Base-by-base conservation (phyloP, 2,797 vertebrate species). In the Trachurus trachurus region DNA sequence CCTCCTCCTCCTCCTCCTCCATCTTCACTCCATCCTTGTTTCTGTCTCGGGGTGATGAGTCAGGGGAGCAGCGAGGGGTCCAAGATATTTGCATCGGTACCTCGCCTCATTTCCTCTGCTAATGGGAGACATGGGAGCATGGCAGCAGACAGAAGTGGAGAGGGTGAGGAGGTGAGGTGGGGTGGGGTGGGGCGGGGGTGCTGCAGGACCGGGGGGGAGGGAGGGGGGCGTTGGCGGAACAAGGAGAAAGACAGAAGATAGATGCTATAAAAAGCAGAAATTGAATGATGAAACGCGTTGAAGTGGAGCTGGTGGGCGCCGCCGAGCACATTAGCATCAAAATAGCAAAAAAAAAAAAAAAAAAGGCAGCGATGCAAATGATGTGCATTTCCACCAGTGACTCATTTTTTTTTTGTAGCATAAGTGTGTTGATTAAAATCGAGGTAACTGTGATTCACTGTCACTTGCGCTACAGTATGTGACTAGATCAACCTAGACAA, bases 71-170 rank as follows among this genome's bases (percentile, higher is more conserved):
- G 82, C 71, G 15, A 81, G 84, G 83, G 84, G 26, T 85, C 83
- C 76, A 47, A 81, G 80, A 89, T 83, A 89, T 88, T 87, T 85
- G 86, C 88, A 88, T 81, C 61, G 0, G 64, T 66, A 76, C 63
- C 69, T 88, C 73, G 82, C 87, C 88, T 93, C 89, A 93, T 92
- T 93, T 93, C 85, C 84, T 88, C 70, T 66, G 62, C 78, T 93
- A 90, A 94, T 91, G 87, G 86, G 77, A 86, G 78, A 80, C 75
- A 77, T 26, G 78, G 73, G 72, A 83, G 67, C 74, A 57, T 45
- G 74, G 84, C 82, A 58, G 81, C 69, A 75, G 57, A 76, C 78
- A 69, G 84, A 74, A 66, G 67, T 21, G 65, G 70, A 21, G 74
- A 66, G 76, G 31, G 31, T 34, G 31, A 6, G 31, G 4, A 6